Conservation (phyloP, 2,888 invertebrate species). For the Therioaphis trifolii region DNA sequence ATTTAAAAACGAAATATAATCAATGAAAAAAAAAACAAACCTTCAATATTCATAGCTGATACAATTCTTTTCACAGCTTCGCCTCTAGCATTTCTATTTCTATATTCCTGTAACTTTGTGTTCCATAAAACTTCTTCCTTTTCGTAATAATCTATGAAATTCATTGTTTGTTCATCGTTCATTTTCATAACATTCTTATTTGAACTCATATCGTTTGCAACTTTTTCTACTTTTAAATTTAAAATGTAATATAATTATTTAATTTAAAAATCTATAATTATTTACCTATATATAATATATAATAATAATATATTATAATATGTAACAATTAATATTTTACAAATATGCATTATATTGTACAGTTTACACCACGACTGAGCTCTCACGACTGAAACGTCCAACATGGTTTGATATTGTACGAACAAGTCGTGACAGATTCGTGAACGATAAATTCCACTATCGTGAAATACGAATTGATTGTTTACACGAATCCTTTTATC, state of each 20-base stretch:
- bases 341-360: background rate
- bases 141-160: slow-evolving; percentile 29
- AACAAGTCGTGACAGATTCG: slow-evolving; percentile 23
- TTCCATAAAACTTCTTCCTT: slow-evolving; percentile 29
- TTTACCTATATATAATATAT: background rate
- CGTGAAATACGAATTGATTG: slow-evolving; percentile 24
- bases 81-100: slow-evolving; percentile 55
- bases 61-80: slow-evolving; percentile 46
- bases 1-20: slow-evolving; percentile 33
- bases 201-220: slow-evolving; percentile 23
- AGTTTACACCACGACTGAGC: slow-evolving; percentile 9
- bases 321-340: no score
- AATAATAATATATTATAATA: background rate
- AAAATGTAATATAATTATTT: background rate
- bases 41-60: slow-evolving; percentile 41
- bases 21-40: slow-evolving; percentile 47
- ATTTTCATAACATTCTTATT: slow-evolving; percentile 29
- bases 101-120: slow-evolving; percentile 6
- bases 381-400: slow-evolving; percentile 31
- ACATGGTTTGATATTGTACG: slow-evolving; percentile 35
- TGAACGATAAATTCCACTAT: slow-evolving; percentile 25
- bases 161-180: slow-evolving; percentile 18
- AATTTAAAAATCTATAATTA: background rate
- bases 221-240: no score
- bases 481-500: slow-evolving; percentile 17